Evolutionary conservation across 2,888 invertebrate species (phyloP).

Genomic region (Timandra comae): DNA sequence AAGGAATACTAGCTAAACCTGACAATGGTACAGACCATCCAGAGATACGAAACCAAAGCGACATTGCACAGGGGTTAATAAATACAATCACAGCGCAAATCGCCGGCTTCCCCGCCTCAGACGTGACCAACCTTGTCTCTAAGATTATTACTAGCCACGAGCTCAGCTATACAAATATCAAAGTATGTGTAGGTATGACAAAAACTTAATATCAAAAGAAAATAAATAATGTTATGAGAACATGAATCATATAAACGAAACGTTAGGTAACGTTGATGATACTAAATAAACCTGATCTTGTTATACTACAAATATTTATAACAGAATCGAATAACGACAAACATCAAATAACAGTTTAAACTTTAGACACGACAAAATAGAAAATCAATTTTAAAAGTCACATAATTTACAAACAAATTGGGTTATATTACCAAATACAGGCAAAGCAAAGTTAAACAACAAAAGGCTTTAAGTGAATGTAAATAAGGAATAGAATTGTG

Average conservation of each 20-base stretch:
- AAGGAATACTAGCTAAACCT: too few relatives aligned
- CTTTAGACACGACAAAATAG: slow-evolving; percentile 9
- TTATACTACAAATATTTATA: too few relatives aligned
- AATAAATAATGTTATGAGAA: too few relatives aligned
- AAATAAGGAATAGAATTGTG: too few relatives aligned
- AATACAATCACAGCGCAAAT: slow-evolving; percentile 43
- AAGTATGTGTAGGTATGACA: slow-evolving; percentile 9
- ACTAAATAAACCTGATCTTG: too few relatives aligned
- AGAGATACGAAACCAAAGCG: slow-evolving; percentile 18
- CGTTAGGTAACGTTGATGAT: too few relatives aligned
- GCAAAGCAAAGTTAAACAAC: too few relatives aligned
- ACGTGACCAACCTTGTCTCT: slow-evolving; percentile 48
- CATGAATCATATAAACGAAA: too few relatives aligned
- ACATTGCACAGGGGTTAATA: slow-evolving; percentile 42
- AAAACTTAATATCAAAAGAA: slow-evolving; percentile 4
- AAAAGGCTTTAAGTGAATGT: too few relatives aligned
- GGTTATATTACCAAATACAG: slow-evolving; percentile 8
- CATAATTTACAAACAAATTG: slow-evolving; percentile 17
- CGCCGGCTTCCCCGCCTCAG: slow-evolving; percentile 22
- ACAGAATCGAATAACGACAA: slow-evolving; percentile 3
- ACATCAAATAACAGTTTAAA: too few relatives aligned
- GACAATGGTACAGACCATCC: too few relatives aligned
- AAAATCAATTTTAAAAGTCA: slow-evolving; percentile 13
- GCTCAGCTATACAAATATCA: slow-evolving; percentile 29
- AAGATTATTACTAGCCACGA: slow-evolving; percentile 33